Evolutionary conservation across 2,113 vertebrate genomes (phyloP), one percentile per base, ranked within the genome.

Genomic region (Chloropsis hardwickii): DNA sequence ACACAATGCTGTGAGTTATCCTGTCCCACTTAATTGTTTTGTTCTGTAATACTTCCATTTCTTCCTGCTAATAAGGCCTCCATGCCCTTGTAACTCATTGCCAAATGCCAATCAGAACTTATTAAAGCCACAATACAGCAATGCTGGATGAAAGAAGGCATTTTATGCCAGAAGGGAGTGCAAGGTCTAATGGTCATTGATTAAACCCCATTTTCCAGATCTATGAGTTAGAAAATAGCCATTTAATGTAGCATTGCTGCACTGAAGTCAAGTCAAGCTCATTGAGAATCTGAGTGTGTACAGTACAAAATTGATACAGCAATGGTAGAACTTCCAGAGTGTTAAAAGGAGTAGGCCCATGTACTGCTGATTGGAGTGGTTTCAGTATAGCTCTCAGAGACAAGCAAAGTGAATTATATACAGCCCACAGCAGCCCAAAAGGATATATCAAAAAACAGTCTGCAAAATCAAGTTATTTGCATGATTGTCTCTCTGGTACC

Each of bases 161-260:
- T 97, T 96, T 95, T 95, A 72, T 95, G 67, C 73, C 67, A 94
- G 90, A 92, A 93, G 48, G 39, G 81, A 96, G 86, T 1, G 1
- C 92, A 96, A 84, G 94, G 82, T 97, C 93, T 95, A 93, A 95
- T 96, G 96, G 96, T 96, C 94, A 95, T 96, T 96, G 97, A 97
- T 98, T 97, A 97, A 97, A 97, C 76, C 66, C 96, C 87, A 92
- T 97, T 98, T 98, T 98, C 97, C 97, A 95, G 97, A 95, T 82
- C 96, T 90, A 0, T 97, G 97, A 95, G 88, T 97, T 97, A 97
- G 97, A 98, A 97, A 97, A 98, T 97, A 97, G 92, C 65, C 82
- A 83, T 94, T 97, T 97, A 97, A 96, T 97, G 94, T 94, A 89
- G 87, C 94, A 64, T 92, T 91, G 81, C 92, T 84, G 70, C 70